Evolutionary conservation across 2,797 vertebrate genomes (phyloP), one percentile per base, ranked within the genome.

Genomic region (Syngnathus rostellatus): DNA sequence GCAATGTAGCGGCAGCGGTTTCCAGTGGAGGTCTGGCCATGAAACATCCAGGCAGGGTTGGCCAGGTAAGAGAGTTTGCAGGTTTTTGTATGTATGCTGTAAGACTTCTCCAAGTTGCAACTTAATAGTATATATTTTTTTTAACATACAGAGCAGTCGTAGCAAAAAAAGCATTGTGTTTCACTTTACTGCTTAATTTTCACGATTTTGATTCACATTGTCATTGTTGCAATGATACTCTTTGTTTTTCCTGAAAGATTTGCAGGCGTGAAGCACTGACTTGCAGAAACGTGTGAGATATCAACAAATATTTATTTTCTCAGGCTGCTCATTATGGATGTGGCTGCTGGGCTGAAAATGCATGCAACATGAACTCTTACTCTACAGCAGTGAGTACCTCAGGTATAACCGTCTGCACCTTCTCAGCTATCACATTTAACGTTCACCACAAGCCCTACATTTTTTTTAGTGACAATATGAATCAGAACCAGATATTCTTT

Each of bases 361-460:
- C 92, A 77, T 92, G 92, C 88, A 92, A 93, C 77, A 91, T 92
- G 84, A 96, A 93, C 73, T 89, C 94, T 85, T 98, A 97, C 83
- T 95, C 95, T 77, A 97, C 96, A 92, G 97, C 97, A 94, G 96
- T 98, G 93, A 99, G 97, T 94, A 99, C 97, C 89, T 99, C 97
- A 98, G 97, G 97, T 99, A 99, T 92, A 91, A 71, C 63, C 64
- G 7, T 57, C 25, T 57, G 51, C 43, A 46, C 41, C 43, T 43
- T n/a, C 62, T 25, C 40, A 48, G 65, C 31, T 31, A 53, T 46
- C 11, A 31, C 5, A 1, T 37, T 59, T 59, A 38, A 64, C 58
- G 50, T 77, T 77, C 57, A 73, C 73, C 55, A 46, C 38, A 1
- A 53, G 55, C 57, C 65, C 12, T 39, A 25, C 53, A 6, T 72